Evolutionary conservation across 1,140 invertebrate species (phyloP).

Genomic region (Hyphantria cunea): DNA sequence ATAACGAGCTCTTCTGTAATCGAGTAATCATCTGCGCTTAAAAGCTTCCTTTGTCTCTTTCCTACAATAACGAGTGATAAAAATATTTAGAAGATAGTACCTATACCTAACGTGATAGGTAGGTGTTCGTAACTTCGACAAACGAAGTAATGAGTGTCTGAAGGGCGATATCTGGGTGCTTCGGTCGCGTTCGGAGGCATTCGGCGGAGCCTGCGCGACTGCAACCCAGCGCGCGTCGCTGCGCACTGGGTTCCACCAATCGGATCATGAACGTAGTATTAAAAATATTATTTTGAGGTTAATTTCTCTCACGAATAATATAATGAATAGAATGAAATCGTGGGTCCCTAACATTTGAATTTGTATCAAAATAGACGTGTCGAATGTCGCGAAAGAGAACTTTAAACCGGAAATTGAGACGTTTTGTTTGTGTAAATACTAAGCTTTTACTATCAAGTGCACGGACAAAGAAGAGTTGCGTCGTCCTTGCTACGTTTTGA

Average conservation of each 20-base stretch:
- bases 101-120: slow-evolving; percentile 9
- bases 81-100: neutral
- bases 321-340: slow-evolving; percentile 52
- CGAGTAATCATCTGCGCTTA: neutral
- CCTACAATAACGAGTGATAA: neutral
- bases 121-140: slow-evolving; percentile 10
- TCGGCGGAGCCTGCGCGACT: slow-evolving; percentile 62
- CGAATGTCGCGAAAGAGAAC: slow-evolving; percentile 77
- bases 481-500: slow-evolving; percentile 50
- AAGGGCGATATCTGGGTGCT: slow-evolving; percentile 37
- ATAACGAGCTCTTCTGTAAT: too few species aligned
- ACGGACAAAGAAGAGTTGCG: slow-evolving; percentile 75
- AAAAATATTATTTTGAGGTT: slow-evolving; percentile 80
- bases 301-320: slow-evolving; percentile 55
- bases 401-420: slow-evolving; percentile 70
- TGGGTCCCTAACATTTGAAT: slow-evolving; percentile 36
- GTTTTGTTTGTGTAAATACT: slow-evolving; percentile 81
- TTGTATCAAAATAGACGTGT: slow-evolving; percentile 51
- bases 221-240: slow-evolving; percentile 41
- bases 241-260: slow-evolving; percentile 63
- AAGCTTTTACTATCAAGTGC: slow-evolving; percentile 79
- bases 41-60: neutral
- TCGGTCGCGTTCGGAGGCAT: slow-evolving; percentile 43
- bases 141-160: slow-evolving; percentile 35
- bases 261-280: slow-evolving; percentile 70